Evolutionary conservation across 2,888 invertebrate genomes (phyloP), one percentile per base, ranked within the genome.

Genomic region (Ctenicera cuprea): DNA sequence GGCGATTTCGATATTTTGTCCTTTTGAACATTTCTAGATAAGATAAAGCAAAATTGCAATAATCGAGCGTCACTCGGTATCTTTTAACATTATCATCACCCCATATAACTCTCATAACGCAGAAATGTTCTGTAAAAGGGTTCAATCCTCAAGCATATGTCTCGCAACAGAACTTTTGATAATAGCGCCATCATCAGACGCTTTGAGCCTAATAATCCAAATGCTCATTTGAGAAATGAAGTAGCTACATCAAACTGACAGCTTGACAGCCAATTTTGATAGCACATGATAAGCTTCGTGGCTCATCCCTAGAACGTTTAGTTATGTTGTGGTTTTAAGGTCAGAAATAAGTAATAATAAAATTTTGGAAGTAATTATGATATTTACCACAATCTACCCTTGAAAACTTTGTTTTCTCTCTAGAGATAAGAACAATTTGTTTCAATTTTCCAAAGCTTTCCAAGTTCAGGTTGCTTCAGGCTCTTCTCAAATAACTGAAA

Each of bases 221-320:
- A 59, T 59, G 41, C 38, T 52, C 18, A 41, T 43, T 67, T 67
- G 43, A 59, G 30, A 67, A 59, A 67, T 67, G 38, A 67, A 33
- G 45, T 48, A 43, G 26, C 54, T 57, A 20, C 67, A 57, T 59
- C 67, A 67, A 57, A 26, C 57, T 20, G 67, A 59, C 45, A 33
- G 54, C 45, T 45, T 59, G 67, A 67, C 67, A 67, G 30, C 16
- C 59, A 59, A 41, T 59, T 59, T 38, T 59, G 59, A 59, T 59
- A 16, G 38, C 20, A 41, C 18, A 18, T n/a, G 37, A 57, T 38
- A 30, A 38, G 18, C 2, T 30, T 18, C 5, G 30, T 5, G 7
- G n/a, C n/a, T 11, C 11, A 5, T 48, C 18, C 16, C 48, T 18
- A 16, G 5, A 14, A 18, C 11, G 4, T 14, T 9, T 16, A 18